Evolutionary conservation across 2,113 vertebrate genomes (phyloP).

Genomic region (Desmodus rotundus): DNA sequence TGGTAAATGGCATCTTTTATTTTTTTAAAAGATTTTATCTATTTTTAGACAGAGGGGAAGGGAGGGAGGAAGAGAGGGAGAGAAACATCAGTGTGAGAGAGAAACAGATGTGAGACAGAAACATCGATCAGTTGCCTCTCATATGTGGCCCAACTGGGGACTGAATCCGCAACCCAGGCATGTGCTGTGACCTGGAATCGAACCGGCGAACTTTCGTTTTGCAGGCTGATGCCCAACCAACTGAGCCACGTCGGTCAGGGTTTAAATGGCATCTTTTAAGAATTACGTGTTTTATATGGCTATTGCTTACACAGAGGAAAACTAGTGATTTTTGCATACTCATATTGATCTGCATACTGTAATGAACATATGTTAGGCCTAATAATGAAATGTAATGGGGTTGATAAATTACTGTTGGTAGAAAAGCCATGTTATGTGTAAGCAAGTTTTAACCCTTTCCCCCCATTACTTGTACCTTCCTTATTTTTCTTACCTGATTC

Average conservation of each 20-base stretch:
- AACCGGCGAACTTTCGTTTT: too few species aligned
- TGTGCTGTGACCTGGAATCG: too few species aligned
- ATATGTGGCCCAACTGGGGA: too few species aligned
- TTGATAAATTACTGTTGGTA: not conserved
- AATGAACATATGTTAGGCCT: not conserved
- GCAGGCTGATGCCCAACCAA: too few species aligned
- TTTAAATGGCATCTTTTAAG: not conserved
- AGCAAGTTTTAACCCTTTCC: not conserved
- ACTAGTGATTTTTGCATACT: not conserved
- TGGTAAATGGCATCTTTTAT: not conserved
- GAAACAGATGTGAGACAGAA: too few species aligned
- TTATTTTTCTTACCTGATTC: constrained; percentile 9
- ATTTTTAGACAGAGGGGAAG: too few species aligned
- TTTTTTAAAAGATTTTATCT: not conserved
- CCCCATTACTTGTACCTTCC: not conserved
- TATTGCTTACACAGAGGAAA: not conserved
- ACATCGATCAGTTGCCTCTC: too few species aligned
- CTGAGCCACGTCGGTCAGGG: too few species aligned
- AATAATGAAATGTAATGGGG: not conserved
- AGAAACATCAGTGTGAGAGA: too few species aligned
- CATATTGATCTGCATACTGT: not conserved
- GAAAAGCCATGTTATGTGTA: not conserved
- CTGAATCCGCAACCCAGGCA: too few species aligned
- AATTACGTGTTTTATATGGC: not conserved
- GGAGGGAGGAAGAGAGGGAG: too few species aligned